These are phyloP conservation scores for Chrysolina haemoptera DNA, from an alignment of 2,888 invertebrate species.

Conservation along the genomic window DNA sequence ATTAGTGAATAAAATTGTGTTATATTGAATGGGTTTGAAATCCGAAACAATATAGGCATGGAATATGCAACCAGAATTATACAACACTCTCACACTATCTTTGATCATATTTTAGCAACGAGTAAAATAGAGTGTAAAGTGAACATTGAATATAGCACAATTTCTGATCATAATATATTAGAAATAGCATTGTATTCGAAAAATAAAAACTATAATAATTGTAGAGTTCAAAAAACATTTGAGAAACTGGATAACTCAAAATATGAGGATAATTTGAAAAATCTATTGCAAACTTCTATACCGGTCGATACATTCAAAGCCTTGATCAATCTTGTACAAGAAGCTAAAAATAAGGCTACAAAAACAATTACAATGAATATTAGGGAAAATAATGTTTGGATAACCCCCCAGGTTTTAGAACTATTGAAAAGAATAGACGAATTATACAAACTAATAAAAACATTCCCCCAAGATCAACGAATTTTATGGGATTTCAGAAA, in stretches of 20 bases:
- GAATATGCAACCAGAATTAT: background rate
- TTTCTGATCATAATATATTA: background rate
- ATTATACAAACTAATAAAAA: background rate
- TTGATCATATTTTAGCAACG: background rate
- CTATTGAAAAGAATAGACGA: background rate
- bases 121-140: background rate
- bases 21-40: background rate
- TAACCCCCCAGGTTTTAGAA: background rate
- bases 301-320: background rate
- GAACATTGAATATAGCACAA: background rate
- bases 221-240: background rate
- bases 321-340: background rate
- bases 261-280: background rate
- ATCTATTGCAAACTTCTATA: background rate
- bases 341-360: background rate
- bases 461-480: background rate
- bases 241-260: background rate
- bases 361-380: background rate
- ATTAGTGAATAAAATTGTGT: background rate
- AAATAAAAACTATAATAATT: background rate
- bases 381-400: background rate
- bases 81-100: background rate
- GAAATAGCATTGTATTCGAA: background rate
- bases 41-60: background rate
- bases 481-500: background rate